Evolutionary conservation across 2,888 invertebrate species (phyloP), one percentile per base, ranked within the genome.

Genomic region (Merodon equestris): DNA sequence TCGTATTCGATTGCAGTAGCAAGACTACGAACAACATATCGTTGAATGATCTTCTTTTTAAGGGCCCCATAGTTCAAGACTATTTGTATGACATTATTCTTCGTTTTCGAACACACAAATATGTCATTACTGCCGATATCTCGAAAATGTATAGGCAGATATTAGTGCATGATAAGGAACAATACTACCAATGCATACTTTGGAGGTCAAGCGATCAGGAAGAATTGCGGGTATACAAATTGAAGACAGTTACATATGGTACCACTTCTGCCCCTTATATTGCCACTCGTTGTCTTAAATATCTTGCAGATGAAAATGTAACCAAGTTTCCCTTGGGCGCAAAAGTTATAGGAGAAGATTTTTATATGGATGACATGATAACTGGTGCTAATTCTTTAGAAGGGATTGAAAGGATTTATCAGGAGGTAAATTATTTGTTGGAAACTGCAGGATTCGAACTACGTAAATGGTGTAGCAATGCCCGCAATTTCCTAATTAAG

Each of bases 61-160:
- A 70, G 44, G 71, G 71, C 1, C 64, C 58, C 0, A 14, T 56
- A 1, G 53, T 79, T 1, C 74, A 81, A 47, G 63, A 79, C 44
- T 67, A 79, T 56, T 53, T 81, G 34, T 44, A 60, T 18, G 66
- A 61, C 0, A 81, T 79, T 1, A 14, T 81, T 3, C 13, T 81
- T 5, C 61, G 81, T 14, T 82, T 72, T 66, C 56, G 74, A 15
- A 58, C 61, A n/a, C 57, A 68, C 58, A 60, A 51, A 15, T 82
- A 48, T n/a, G 81, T 47, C 1, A 17, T 40, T 13, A 79, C 77
- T 9, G 79, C 76, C 1, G 81, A 81, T 42, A 57, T 82, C 5
- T 58, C 58, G 1, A 83, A 83, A 72, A 82, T 82, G 79, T 83
- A 83, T 53, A 61, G 83, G 5, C 81, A 82, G 50, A 56, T 57